phyloP scores from a whole-genome alignment of 2,113 vertebrate species.

The Pollachius pollachius region DNA sequence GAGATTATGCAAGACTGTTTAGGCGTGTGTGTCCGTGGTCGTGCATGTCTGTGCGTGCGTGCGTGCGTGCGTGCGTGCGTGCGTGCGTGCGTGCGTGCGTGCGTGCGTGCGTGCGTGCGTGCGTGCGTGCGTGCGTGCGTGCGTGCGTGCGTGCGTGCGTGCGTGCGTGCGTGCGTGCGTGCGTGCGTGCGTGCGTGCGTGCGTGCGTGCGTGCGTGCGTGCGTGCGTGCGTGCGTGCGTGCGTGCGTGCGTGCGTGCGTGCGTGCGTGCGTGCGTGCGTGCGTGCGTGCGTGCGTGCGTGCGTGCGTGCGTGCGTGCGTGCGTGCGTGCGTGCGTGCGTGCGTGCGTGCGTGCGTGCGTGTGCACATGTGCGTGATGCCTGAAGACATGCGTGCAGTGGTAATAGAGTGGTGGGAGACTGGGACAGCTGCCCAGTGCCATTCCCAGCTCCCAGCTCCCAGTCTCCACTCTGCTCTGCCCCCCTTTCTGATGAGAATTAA shows the following conservation, averaged over 20 bases:
- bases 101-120: conserved; percentile 35
- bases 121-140: conserved; percentile 21
- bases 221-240: conserved; percentile 38
- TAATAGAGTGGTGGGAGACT: conserved; percentile 81
- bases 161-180: conserved; percentile 8
- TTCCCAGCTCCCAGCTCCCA: conserved; percentile 80
- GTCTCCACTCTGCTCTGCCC: conserved; percentile 70
- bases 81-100: conserved; percentile 40
- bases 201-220: conserved; percentile 17
- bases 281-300: conserved; percentile 14
- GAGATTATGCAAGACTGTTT: conserved; percentile 6
- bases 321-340: conserved; percentile 33
- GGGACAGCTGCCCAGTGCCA: conserved; percentile 87
- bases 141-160: conserved; percentile 14
- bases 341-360: conserved; percentile 17
- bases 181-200: conserved; percentile 33
- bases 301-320: conserved; percentile 8
- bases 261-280: conserved; percentile 21
- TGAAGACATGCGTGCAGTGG: conserved; percentile 73
- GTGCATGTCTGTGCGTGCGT: conserved; percentile 28
- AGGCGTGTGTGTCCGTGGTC: conserved; percentile 14
- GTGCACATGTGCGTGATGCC: conserved; percentile 61
- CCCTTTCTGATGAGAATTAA: conserved; percentile 90
- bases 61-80: conserved; percentile 1
- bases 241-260: conserved; percentile 29